Evolutionary conservation across 2,797 vertebrate species (phyloP).

Genomic region (Pitangus sulphuratus): DNA sequence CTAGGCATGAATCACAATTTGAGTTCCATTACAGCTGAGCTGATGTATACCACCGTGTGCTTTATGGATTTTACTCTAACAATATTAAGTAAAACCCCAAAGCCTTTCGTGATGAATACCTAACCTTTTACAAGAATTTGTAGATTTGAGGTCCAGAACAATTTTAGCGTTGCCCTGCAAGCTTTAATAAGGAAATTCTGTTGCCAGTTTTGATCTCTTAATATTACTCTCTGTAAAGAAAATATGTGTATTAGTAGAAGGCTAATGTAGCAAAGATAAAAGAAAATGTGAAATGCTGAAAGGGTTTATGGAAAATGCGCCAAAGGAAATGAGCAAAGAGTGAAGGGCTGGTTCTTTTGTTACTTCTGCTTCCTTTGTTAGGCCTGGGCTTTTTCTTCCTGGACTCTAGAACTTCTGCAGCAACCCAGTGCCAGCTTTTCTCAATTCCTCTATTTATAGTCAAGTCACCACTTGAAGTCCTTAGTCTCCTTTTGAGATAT

Average conservation of each 20-base stretch:
- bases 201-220: background rate
- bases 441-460: background rate
- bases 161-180: background rate
- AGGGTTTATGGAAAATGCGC: background rate
- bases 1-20: conserved; percentile 72
- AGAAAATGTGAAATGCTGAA: background rate
- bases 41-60: conserved; percentile 22
- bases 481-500: background rate
- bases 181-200: background rate
- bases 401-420: background rate
- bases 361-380: background rate
- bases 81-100: conserved; percentile 22
- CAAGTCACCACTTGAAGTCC: background rate
- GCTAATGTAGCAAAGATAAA: background rate
- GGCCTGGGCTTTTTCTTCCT: background rate
- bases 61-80: conserved; percentile 49
- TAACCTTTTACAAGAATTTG: conserved; percentile 26
- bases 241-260: background rate
- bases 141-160: background rate
- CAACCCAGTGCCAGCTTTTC: background rate
- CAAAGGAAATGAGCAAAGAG: background rate
- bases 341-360: background rate
- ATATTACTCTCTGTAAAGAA: background rate
- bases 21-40: conserved; percentile 54
- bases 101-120: conserved; percentile 11